Conservation (phyloP, 2,888 invertebrate genomes). For the Lypha dubia region DNA sequence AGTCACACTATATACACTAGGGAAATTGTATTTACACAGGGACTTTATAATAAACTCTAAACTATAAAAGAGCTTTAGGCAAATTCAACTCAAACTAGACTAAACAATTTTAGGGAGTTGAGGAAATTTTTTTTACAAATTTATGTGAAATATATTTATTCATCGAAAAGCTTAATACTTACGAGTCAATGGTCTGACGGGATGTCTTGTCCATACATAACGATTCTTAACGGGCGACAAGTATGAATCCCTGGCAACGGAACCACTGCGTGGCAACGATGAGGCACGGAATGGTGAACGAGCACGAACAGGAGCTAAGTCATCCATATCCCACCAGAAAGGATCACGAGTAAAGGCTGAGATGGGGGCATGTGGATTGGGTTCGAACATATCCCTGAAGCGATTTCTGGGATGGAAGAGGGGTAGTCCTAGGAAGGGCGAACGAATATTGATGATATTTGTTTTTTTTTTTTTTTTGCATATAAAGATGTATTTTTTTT, state of each 20-base stretch:
- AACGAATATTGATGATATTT: constrained; percentile 55
- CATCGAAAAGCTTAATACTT: constrained; percentile 84
- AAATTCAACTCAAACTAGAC: neutral
- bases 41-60: neutral
- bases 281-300: constrained; percentile 77
- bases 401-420: constrained; percentile 87
- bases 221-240: constrained; percentile 95
- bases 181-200: constrained; percentile 93
- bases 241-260: constrained; percentile 91
- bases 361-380: constrained; percentile 90
- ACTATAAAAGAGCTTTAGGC: neutral
- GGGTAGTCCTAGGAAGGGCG: constrained; percentile 66
- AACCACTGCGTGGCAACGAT: constrained; percentile 72
- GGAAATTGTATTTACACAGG: constrained; percentile 39
- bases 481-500: constrained; percentile 39
- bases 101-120: neutral
- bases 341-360: constrained; percentile 93
- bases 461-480: constrained; percentile 45
- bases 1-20: constrained; percentile 13
- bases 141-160: neutral
- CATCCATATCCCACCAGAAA: constrained; percentile 94
- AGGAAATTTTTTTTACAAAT: neutral
- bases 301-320: constrained; percentile 89
- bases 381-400: constrained; percentile 89
- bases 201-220: constrained; percentile 96